Percentiles rank a stretch among this genome's conserved stretches.
These are phyloP conservation scores for Pyralis farinalis DNA, from an alignment of 2,888 invertebrate genomes.

Conservation along the genomic window DNA sequence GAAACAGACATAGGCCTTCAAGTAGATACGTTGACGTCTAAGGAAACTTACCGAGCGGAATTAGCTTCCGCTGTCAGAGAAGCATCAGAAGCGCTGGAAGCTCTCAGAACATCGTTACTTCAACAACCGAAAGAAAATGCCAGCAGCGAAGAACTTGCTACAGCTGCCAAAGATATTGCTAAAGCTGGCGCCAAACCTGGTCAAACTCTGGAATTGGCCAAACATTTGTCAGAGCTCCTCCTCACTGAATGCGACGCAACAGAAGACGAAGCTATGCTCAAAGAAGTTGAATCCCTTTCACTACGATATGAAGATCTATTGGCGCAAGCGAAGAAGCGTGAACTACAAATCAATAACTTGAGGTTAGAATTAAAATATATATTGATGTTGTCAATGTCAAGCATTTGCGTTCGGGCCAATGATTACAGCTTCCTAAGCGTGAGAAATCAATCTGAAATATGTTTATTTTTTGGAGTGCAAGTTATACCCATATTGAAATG, in stretches of 20 bases:
- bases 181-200: conserved; percentile 89
- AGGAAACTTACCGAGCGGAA: conserved; percentile 91
- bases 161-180: conserved; percentile 86
- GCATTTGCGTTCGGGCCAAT: conserved; percentile 7
- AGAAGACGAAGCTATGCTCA: conserved; percentile 83
- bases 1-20: conserved; percentile 90
- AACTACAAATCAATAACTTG: conserved; percentile 88
- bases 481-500: not conserved
- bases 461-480: not conserved
- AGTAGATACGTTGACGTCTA: conserved; percentile 91
- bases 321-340: conserved; percentile 86
- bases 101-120: conserved; percentile 80
- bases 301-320: conserved; percentile 85
- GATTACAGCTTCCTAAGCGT: conserved; percentile 4
- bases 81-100: conserved; percentile 84
- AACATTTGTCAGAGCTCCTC: conserved; percentile 88
- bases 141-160: conserved; percentile 80
- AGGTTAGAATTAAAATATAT: conserved; percentile 79
- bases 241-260: conserved; percentile 87
- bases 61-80: conserved; percentile 87
- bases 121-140: conserved; percentile 68
- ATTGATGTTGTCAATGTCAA: not conserved
- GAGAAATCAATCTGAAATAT: not conserved
- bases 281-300: conserved; percentile 83
- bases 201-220: conserved; percentile 90